Percentiles rank a stretch among this genome's conserved stretches.
phyloP scores from a whole-genome alignment of 1,140 invertebrate species.

The Acromyrmex echinatior region DNA sequence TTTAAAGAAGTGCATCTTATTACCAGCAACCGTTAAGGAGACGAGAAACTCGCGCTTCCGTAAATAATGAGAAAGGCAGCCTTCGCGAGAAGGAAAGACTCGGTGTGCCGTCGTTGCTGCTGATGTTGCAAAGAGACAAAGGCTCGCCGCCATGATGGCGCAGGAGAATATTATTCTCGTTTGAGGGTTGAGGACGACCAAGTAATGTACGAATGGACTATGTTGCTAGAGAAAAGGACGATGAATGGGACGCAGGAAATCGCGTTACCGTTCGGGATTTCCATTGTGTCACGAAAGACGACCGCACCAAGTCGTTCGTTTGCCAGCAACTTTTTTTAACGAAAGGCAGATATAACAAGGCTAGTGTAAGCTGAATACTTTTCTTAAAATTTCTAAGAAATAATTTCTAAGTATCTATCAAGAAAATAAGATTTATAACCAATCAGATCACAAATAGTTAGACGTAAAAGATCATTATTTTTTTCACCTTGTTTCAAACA shows the following conservation, averaged over 20 bases:
- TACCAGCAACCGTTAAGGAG: slow-evolving; percentile 66
- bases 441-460: neutral
- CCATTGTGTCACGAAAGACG: slow-evolving; percentile 67
- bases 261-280: slow-evolving; percentile 66
- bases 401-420: neutral
- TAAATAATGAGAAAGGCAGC: slow-evolving; percentile 72
- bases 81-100: slow-evolving; percentile 17
- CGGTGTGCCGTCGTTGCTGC: slow-evolving; percentile 19
- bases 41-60: slow-evolving; percentile 72
- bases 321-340: slow-evolving; percentile 36
- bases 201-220: slow-evolving; percentile 44
- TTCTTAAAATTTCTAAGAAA: neutral
- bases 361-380: slow-evolving; percentile 17
- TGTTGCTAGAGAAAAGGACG: slow-evolving; percentile 46
- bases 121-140: slow-evolving; percentile 65
- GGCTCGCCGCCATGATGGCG: slow-evolving; percentile 51
- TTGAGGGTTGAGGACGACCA: slow-evolving; percentile 40
- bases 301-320: slow-evolving; percentile 57
- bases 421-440: neutral
- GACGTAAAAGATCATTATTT: neutral
- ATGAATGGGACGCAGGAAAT: slow-evolving; percentile 60
- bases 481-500: neutral
- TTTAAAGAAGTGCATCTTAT: slow-evolving; percentile 78
- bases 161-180: slow-evolving; percentile 72
- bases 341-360: slow-evolving; percentile 32